phyloP scores from a whole-genome alignment of 2,888 invertebrate genomes.

The Pantelozetes paolii region DNA sequence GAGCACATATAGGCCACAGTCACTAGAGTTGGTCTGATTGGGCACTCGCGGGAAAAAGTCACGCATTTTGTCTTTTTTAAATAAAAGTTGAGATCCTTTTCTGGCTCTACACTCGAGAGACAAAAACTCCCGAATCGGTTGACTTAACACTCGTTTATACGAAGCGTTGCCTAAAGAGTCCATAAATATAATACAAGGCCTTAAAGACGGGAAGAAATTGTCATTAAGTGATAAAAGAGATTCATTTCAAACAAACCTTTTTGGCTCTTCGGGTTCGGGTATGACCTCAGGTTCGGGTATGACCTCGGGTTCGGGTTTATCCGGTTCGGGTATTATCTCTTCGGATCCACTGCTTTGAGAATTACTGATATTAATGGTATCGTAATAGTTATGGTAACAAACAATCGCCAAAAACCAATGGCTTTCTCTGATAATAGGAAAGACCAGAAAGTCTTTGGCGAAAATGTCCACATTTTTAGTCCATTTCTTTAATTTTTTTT shows the following conservation, averaged over 20 bases:
- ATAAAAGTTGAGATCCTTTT: conserved; percentile 54
- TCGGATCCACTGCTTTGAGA: background rate
- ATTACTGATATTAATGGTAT: no score
- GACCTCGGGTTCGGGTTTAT: background rate
- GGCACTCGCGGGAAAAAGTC: conserved; percentile 86
- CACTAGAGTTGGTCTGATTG: conserved; percentile 95
- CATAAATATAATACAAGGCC: conserved; percentile 40
- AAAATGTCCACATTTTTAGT: conserved; percentile 94
- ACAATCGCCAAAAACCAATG: conserved; percentile 98
- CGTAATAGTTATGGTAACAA: no score
- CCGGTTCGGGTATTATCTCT: conserved; percentile 1
- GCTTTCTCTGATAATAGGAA: conserved; percentile 93
- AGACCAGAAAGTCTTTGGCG: conserved; percentile 89
- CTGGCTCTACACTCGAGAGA: conserved; percentile 59
- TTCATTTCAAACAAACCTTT: background rate
- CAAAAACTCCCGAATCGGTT: conserved; percentile 34
- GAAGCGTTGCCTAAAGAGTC: conserved; percentile 25
- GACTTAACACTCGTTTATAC: background rate
- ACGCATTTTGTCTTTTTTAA: conserved; percentile 72
- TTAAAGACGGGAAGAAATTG: background rate
- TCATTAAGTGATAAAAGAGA: background rate
- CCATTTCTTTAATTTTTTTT: conserved; percentile 88
- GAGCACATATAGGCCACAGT: conserved; percentile 90
- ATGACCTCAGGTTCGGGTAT: background rate
- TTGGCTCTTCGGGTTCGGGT: background rate